phyloP scores from a whole-genome alignment of 1,140 invertebrate species.

The Periplaneta americana region DNA sequence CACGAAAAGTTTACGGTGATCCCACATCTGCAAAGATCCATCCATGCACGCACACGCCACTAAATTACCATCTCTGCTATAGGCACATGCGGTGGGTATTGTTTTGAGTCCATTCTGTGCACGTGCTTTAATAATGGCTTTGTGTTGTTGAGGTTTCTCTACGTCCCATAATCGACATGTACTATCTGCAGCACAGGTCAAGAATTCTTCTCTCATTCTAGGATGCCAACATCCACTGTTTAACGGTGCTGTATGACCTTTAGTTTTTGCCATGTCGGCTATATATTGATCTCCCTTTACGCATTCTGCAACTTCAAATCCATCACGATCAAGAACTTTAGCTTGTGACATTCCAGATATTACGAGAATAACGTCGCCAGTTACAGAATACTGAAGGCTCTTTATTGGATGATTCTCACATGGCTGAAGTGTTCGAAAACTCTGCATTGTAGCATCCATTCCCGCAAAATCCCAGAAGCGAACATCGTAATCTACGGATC shows the following conservation, averaged over 20 bases:
- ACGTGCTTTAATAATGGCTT: constrained; percentile 83
- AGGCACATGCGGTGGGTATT: constrained; percentile 77
- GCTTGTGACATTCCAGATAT: constrained; percentile 88
- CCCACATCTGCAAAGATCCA: constrained; percentile 98
- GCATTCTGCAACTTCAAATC: constrained; percentile 92
- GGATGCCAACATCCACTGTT: constrained; percentile 95
- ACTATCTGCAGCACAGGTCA: constrained; percentile 90
- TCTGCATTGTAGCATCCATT: constrained; percentile 87
- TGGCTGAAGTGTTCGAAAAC: constrained; percentile 87
- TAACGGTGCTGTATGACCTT: constrained; percentile 91
- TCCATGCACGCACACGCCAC: constrained; percentile 90
- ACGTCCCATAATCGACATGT: constrained; percentile 89
- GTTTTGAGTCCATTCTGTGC: constrained; percentile 85
- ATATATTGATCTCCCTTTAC: constrained; percentile 97
- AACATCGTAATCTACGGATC: constrained; percentile 92
- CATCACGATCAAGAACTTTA: constrained; percentile 93
- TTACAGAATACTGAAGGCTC: constrained; percentile 84
- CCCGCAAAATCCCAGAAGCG: constrained; percentile 98
- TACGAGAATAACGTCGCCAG: constrained; percentile 91
- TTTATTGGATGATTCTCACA: constrained; percentile 95
- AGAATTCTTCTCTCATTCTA: constrained; percentile 82
- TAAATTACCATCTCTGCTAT: constrained; percentile 81
- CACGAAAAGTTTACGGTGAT: constrained; percentile 77
- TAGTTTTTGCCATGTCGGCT: constrained; percentile 88
- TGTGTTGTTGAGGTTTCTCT: constrained; percentile 69